phyloP scores from a whole-genome alignment of 2,888 invertebrate species.

The Sussaba pulchella region DNA sequence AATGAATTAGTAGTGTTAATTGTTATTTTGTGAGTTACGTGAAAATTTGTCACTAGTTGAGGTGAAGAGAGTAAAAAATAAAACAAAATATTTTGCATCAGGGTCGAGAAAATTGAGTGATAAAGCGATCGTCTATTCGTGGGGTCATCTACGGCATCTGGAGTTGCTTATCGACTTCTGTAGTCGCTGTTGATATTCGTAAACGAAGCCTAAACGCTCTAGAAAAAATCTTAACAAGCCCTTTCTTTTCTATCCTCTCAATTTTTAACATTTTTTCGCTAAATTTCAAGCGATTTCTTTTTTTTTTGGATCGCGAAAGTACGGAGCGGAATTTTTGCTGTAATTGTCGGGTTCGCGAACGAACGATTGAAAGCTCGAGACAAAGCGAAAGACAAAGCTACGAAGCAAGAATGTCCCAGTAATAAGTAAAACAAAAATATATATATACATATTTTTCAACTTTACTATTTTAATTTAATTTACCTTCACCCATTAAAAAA shows the following conservation, averaged over 20 bases:
- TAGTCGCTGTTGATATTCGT: not conserved
- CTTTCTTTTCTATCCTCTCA: not conserved
- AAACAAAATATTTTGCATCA: conserved; percentile 11
- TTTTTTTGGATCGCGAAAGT: too few relatives aligned
- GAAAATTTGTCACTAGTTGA: not conserved
- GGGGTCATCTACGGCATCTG: not conserved
- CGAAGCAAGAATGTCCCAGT: conserved; percentile 8
- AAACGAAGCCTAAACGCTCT: conserved; percentile 6
- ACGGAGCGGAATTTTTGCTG: not conserved
- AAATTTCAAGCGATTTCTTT: too few relatives aligned
- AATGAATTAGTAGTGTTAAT: not conserved
- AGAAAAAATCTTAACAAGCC: not conserved
- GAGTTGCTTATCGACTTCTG: not conserved
- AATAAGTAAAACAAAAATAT: too few relatives aligned
- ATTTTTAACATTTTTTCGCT: too few relatives aligned
- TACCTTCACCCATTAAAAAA: too few relatives aligned
- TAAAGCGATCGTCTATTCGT: conserved; percentile 6
- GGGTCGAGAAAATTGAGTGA: not conserved
- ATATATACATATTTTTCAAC: too few relatives aligned
- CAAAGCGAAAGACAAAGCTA: not conserved
- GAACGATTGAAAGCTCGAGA: not conserved
- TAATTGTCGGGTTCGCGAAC: not conserved
- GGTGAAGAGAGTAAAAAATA: not conserved
- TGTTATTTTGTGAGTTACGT: not conserved
- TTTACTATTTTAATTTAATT: too few relatives aligned